Evolutionary conservation across 2,113 vertebrate species (phyloP).

Genomic region (Gnathonemus echidnorhynchus): DNA sequence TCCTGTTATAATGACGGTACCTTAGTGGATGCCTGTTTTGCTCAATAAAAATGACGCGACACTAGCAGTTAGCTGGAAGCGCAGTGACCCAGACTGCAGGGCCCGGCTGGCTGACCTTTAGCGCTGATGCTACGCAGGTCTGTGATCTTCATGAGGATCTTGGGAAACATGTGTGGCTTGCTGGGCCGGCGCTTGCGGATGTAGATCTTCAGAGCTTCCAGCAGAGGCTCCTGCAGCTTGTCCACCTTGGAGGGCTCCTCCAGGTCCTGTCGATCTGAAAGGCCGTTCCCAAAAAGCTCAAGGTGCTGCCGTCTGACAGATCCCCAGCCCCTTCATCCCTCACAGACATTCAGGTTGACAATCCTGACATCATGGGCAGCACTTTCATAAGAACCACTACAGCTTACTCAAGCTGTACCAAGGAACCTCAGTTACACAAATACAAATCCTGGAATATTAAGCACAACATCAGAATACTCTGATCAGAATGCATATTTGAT

Average conservation of each 20-base stretch:
- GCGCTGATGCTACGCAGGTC: slow-evolving; percentile 93
- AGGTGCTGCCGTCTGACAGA: neutral
- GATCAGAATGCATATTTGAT: neutral
- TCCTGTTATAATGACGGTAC: neutral
- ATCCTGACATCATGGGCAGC: neutral
- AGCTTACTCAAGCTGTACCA: neutral
- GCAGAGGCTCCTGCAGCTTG: slow-evolving; percentile 83
- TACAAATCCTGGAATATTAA: neutral
- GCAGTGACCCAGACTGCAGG: neutral
- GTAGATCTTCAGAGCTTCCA: slow-evolving; percentile 93
- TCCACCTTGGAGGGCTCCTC: slow-evolving; percentile 91
- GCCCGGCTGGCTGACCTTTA: slow-evolving; percentile 66
- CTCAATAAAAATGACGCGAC: neutral
- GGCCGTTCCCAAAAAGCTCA: neutral
- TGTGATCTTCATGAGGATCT: slow-evolving; percentile 96
- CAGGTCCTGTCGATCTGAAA: slow-evolving; percentile 84
- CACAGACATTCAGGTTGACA: neutral
- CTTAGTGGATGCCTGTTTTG: neutral
- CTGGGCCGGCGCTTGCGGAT: slow-evolving; percentile 84
- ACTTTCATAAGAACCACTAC: neutral
- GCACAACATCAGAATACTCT: neutral
- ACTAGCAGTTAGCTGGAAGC: neutral
- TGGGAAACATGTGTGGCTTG: slow-evolving; percentile 94
- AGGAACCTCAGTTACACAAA: neutral
- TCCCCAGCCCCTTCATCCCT: neutral